Base-by-base conservation (phyloP, 2,797 vertebrate genomes). In the Periparus ater region DNA sequence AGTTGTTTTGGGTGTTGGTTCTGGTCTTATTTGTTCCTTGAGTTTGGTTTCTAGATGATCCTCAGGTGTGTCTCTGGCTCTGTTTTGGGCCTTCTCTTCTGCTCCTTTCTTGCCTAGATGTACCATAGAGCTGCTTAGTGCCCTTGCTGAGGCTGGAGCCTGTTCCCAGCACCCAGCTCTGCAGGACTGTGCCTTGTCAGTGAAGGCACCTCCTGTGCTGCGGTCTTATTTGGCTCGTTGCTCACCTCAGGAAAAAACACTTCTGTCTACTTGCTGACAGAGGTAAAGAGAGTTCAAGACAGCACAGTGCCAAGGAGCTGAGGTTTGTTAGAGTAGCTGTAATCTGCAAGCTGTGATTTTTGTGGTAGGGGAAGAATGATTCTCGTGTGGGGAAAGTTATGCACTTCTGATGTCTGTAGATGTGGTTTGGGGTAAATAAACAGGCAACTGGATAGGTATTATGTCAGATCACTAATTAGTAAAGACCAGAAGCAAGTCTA, bases 21-120 rank as follows among this genome's bases (percentile, higher is more conserved):
- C 3, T 60, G 2, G 13, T 8, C 1, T 3, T 67, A 2, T 8
- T 16, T 67, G 10, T 23, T 38, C 18, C 4, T 23, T 50, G 4
- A 8, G 3, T 2, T 4, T 85, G 1, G 2, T 20, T 78, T 5
- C 6, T 48, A 11, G 2, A 1, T 32, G 2, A 27, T 1, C 0
- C 0, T 73, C 0, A n/a, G 29, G 6, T 5, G 51, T 22, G 0
- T 15, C 2, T 75, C 4, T 0, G 25, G 18, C 1, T 7, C 71
- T 60, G 10, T n/a, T 82, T 51, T 29, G 4, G 15, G 8, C 0
- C 0, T n/a, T 47, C 7, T 30, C 0, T 89, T 2, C 3, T 85
- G 7, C 40, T 74, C 1, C 2, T 62, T 1, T 5, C 2, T 50
- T 36, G 2, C 0, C 0, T 38, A 6, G 26, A 5, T 20, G 4